Percentiles rank a stretch among this genome's conserved stretches.
Evolutionary conservation across 2,888 invertebrate genomes (phyloP).

Genomic region (Mesochorus sp.): DNA sequence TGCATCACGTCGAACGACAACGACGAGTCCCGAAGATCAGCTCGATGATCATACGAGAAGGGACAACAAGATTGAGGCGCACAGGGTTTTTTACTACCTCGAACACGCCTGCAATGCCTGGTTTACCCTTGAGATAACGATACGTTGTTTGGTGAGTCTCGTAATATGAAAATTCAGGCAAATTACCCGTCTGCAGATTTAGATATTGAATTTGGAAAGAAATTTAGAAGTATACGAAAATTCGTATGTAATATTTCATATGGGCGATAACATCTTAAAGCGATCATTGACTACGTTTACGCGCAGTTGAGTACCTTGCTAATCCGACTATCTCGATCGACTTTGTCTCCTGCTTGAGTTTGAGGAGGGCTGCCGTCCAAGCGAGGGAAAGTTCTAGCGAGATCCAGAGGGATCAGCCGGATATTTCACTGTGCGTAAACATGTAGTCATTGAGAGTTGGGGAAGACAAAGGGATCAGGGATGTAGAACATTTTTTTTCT

Average conservation of each 20-base stretch:
- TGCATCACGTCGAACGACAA: constrained; percentile 47
- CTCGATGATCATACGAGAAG: constrained; percentile 22
- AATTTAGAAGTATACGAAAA: not conserved
- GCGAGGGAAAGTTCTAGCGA: too few species aligned
- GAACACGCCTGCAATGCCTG: constrained; percentile 97
- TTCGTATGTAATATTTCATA: not conserved
- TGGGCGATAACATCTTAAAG: not conserved
- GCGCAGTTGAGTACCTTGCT: not conserved
- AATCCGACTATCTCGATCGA: not conserved
- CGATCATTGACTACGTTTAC: not conserved
- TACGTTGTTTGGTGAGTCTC: constrained; percentile 91
- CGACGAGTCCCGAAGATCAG: not conserved
- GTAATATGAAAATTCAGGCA: not conserved
- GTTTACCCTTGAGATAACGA: constrained; percentile 96
- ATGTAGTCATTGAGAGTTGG: too few species aligned
- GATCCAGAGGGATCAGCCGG: too few species aligned
- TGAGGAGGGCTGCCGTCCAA: too few species aligned
- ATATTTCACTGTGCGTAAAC: too few species aligned
- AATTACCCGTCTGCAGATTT: not conserved
- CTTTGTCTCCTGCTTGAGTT: not conserved
- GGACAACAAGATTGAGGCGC: constrained; percentile 82
- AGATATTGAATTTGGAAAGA: not conserved
- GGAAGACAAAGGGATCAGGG: too few species aligned
- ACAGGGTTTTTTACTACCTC: constrained; percentile 93
- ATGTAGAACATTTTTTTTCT: too few species aligned